These are phyloP conservation scores for Thysanoteuthis rhombus DNA, from an alignment of 2,888 invertebrate genomes.

Conservation along the genomic window DNA sequence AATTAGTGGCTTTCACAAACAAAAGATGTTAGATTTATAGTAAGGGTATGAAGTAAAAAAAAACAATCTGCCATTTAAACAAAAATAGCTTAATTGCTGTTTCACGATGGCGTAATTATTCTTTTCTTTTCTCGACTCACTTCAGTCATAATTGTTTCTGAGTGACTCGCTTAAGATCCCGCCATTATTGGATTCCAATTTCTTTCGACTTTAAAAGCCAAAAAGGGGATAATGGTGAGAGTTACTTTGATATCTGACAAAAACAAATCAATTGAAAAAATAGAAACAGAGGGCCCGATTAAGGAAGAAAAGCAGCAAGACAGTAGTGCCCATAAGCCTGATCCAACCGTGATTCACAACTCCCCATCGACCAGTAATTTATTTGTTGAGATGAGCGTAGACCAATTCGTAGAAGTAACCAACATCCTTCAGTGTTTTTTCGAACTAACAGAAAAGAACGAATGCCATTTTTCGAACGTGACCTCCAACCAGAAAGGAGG, in stretches of 20 bases:
- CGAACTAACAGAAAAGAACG: neutral
- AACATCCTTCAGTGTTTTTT: neutral
- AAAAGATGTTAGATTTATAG: neutral
- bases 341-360: neutral
- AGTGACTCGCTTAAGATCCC: neutral
- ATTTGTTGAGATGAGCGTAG: neutral
- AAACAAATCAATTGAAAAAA: neutral
- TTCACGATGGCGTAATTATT: neutral
- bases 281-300: neutral
- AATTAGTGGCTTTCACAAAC: neutral
- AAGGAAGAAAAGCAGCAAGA: neutral
- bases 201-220: neutral
- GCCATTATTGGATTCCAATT: neutral
- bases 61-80: neutral
- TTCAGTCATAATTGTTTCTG: neutral
- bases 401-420: neutral
- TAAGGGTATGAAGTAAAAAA: neutral
- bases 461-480: too few species aligned
- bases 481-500: too few species aligned
- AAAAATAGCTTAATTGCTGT: neutral
- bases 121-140: neutral
- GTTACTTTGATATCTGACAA: neutral
- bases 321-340: too few species aligned
- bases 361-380: neutral
- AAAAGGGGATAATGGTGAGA: neutral